phyloP scores from a whole-genome alignment of 2,888 invertebrate genomes.

The Blastobasis lacticolella region DNA sequence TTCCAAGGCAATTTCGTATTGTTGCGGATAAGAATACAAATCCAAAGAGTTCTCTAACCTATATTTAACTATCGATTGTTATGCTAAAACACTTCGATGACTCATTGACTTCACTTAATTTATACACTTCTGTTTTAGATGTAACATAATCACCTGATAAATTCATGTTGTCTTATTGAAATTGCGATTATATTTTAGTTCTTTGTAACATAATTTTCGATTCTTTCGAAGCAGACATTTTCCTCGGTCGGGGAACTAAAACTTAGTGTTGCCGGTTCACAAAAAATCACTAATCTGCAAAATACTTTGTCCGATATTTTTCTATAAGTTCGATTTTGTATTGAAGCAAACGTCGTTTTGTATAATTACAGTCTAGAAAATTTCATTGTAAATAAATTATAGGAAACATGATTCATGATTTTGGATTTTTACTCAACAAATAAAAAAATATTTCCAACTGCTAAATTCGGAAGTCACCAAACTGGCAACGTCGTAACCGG shows the following conservation, averaged over 20 bases:
- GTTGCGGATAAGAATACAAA: slow-evolving; percentile 52
- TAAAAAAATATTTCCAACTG: slow-evolving; percentile 21
- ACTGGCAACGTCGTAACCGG: slow-evolving; percentile 62
- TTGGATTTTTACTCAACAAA: too few species aligned
- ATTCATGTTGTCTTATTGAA: slow-evolving; percentile 36
- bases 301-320: too few species aligned
- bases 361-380: too few species aligned
- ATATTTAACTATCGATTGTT: slow-evolving; percentile 72
- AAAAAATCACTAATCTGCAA: too few species aligned
- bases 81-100: slow-evolving; percentile 67
- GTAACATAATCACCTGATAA: slow-evolving; percentile 54
- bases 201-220: slow-evolving; percentile 51
- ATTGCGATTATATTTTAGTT: slow-evolving; percentile 41
- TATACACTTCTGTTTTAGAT: slow-evolving; percentile 27
- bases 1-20: slow-evolving; percentile 48
- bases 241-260: slow-evolving; percentile 30
- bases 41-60: slow-evolving; percentile 66
- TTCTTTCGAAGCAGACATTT: slow-evolving; percentile 67
- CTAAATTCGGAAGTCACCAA: slow-evolving; percentile 69
- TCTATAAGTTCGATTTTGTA: too few species aligned
- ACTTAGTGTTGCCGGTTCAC: too few species aligned
- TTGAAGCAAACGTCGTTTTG: too few species aligned
- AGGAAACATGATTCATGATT: too few species aligned
- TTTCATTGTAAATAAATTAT: too few species aligned
- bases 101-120: slow-evolving; percentile 41